phyloP scores from a whole-genome alignment of 1,140 invertebrate species.

The Octopus bimaculoides region DNA sequence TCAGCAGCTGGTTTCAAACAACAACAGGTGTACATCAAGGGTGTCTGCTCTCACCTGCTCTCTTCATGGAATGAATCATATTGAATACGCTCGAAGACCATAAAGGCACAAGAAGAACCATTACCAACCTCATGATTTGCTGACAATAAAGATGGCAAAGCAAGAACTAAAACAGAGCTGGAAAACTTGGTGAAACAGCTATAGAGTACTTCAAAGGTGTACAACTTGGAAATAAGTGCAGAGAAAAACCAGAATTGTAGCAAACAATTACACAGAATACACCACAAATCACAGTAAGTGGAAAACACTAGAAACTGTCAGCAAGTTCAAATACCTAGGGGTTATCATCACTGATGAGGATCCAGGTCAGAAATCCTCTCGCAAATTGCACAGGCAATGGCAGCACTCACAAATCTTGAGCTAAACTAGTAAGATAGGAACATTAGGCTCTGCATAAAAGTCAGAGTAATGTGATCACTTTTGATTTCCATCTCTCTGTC shows the following conservation, averaged over 20 bases:
- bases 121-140: slow-evolving; percentile 25
- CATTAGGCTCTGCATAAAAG: slow-evolving; percentile 13
- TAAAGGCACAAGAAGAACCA: slow-evolving; percentile 23
- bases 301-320: slow-evolving; percentile 2
- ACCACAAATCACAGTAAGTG: slow-evolving; percentile 14
- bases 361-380: slow-evolving; percentile 17
- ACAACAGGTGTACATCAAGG: slow-evolving; percentile 28
- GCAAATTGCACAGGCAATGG: slow-evolving; percentile 17
- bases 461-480: slow-evolving; percentile 17
- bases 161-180: background rate
- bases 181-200: slow-evolving; percentile 21
- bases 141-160: slow-evolving; percentile 25
- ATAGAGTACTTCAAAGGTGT: slow-evolving; percentile 15
- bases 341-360: slow-evolving; percentile 16
- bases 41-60: slow-evolving; percentile 27
- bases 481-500: slow-evolving; percentile 9
- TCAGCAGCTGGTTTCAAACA: slow-evolving; percentile 24
- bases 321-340: slow-evolving; percentile 23
- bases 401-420: slow-evolving; percentile 14
- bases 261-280: slow-evolving; percentile 15
- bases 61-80: slow-evolving; percentile 27
- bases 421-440: slow-evolving; percentile 10
- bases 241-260: slow-evolving; percentile 23
- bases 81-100: slow-evolving; percentile 21
- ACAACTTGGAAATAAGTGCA: slow-evolving; percentile 22